A percentile compares a stretch with the other conserved stretches of the same genome.
Conservation (phyloP, 2,113 vertebrate genomes). For the Phrynosoma platyrhinos region DNA sequence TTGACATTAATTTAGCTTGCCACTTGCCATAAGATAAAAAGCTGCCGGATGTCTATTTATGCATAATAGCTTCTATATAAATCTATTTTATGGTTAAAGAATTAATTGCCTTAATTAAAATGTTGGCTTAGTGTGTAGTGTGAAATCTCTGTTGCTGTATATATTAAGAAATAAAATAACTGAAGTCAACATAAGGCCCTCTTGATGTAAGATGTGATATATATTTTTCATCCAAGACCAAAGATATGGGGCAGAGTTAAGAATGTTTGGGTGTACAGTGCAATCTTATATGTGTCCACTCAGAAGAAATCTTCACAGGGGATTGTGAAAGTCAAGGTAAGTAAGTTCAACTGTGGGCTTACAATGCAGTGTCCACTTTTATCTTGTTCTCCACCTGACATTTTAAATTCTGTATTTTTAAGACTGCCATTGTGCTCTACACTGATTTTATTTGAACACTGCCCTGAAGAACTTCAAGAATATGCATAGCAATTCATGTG, state of each 20-base stretch:
- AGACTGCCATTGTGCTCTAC: too few relatives aligned
- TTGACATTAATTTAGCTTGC: background rate
- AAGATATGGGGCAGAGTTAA: background rate
- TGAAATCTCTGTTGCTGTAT: background rate
- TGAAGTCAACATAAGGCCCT: background rate
- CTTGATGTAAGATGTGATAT: background rate
- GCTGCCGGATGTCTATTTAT: slow-evolving; percentile 13
- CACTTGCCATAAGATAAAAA: background rate
- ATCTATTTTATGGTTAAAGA: background rate
- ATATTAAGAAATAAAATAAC: background rate
- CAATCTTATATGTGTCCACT: background rate
- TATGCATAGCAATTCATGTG: too few relatives aligned
- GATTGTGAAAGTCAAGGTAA: background rate
- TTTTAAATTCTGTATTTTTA: too few relatives aligned
- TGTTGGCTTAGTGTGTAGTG: background rate
- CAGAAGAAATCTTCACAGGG: background rate
- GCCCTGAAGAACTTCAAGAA: too few relatives aligned
- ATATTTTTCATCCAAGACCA: background rate
- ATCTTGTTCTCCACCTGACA: too few relatives aligned
- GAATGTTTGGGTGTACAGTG: background rate
- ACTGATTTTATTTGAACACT: too few relatives aligned
- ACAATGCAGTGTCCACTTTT: background rate
- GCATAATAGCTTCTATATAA: background rate
- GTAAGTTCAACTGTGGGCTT: background rate
- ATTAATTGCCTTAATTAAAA: background rate